phyloP scores from a whole-genome alignment of 2,113 vertebrate genomes.

The Laterallus jamaicensis region DNA sequence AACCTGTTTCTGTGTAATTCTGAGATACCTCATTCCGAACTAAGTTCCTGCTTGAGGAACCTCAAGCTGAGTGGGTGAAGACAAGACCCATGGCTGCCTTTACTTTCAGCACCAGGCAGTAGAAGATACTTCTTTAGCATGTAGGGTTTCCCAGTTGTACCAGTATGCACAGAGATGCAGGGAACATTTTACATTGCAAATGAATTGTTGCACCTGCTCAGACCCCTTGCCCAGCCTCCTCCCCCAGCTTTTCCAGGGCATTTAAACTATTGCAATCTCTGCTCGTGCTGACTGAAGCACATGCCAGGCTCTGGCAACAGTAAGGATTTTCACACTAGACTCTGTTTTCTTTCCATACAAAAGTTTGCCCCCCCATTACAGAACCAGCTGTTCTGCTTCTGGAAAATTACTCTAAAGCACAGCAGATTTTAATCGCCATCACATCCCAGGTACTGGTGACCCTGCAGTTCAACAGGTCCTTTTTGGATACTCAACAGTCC shows the following conservation, averaged over 20 bases:
- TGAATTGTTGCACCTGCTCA: neutral
- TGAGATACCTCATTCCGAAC: neutral
- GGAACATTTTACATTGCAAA: neutral
- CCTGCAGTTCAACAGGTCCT: neutral
- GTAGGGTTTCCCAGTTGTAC: neutral
- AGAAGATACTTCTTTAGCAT: neutral
- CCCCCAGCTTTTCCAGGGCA: neutral
- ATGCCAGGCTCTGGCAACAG: neutral
- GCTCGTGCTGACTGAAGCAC: conserved; percentile 15
- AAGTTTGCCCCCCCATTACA: neutral
- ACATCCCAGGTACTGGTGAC: neutral
- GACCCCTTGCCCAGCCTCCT: neutral
- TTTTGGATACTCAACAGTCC: neutral
- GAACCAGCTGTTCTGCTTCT: conserved; percentile 11
- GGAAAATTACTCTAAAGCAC: neutral
- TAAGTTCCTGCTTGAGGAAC: neutral
- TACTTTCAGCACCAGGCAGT: neutral
- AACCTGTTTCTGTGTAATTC: neutral
- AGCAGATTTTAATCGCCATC: neutral
- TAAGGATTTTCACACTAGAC: neutral
- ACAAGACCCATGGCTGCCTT: neutral
- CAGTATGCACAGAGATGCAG: neutral
- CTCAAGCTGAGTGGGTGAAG: neutral
- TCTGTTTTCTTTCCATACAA: conserved; percentile 23
- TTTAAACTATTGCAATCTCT: neutral